phyloP scores from a whole-genome alignment of 2,113 vertebrate genomes.

The Ramphastos sulfuratus region DNA sequence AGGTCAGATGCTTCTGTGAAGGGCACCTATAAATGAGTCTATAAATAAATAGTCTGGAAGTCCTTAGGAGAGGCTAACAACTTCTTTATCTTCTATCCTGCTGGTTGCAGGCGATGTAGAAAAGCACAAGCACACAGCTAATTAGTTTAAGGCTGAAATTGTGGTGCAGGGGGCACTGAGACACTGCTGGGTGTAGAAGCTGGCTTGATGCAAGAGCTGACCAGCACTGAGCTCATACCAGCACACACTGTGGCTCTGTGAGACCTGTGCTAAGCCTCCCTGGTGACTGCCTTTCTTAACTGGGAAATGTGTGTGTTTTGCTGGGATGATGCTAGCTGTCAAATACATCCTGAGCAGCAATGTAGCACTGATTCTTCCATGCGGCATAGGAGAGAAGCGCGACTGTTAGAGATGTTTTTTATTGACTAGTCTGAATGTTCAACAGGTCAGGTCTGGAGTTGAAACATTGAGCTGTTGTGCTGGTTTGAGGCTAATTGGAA shows the following conservation, averaged over 20 bases:
- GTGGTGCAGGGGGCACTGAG: neutral
- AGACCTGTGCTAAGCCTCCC: neutral
- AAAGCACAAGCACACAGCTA: conserved; percentile 28
- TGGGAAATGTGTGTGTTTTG: neutral
- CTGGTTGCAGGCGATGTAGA: conserved; percentile 7
- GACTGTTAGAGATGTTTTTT: neutral
- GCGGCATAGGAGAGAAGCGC: neutral
- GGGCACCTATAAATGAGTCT: conserved; percentile 58
- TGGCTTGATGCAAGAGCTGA: neutral
- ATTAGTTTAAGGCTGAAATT: conserved; percentile 38
- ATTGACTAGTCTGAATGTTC: neutral
- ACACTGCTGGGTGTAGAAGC: neutral
- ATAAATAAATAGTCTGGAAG: conserved; percentile 66
- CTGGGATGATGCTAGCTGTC: neutral
- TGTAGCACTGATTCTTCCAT: neutral
- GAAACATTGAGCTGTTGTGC: neutral
- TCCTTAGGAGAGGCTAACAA: conserved; percentile 50
- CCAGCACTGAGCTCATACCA: neutral
- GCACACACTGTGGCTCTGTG: neutral
- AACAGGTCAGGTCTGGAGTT: neutral
- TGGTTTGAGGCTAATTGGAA: no score
- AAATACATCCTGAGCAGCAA: neutral
- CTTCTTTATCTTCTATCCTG: conserved; percentile 52
- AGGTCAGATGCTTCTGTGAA: conserved; percentile 66
- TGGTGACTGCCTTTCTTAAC: neutral